Evolutionary conservation across 2,888 invertebrate genomes (phyloP), one percentile per base, ranked within the genome.

Genomic region (Drosophila stalkeri): DNA sequence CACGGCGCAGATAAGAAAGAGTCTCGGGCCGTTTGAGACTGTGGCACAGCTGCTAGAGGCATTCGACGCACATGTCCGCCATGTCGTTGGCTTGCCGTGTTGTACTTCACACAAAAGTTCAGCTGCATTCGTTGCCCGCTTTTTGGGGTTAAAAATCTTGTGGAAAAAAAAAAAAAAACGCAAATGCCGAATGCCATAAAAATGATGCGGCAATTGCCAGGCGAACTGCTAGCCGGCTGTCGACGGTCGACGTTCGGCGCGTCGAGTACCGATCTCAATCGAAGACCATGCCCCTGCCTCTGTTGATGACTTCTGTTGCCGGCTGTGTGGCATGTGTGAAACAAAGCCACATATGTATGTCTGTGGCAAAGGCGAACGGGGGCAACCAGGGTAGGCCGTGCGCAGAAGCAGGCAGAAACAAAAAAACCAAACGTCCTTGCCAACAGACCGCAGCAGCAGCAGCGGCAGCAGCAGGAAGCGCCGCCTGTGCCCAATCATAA

Each of bases 251-350:
- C 27, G 43, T 23, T n/a, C 67, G 44, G 44, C 7, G 41, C 11
- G 27, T 35, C 35, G 52, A 54, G 35, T 70, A 16, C 33, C 55
- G 51, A 74, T 74, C 52, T 56, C 60, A 51, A 77, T 62, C 78
- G 43, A 43, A 60, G 46, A 12, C 52, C 49, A 61, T 56, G 49
- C 68, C 52, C 35, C 52, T 52, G 52, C 16, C 52, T 16, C 37
- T 31, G 33, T 3, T 35, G 54, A 59, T 54, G 67, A 73, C 73
- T 77, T 66, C 70, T 75, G 80, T 54, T 64, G 75, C 70, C 85
- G 89, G 87, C 85, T 84, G 87, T 72, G 80, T 61, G 72, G 89
- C 86, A 86, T 89, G 73, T 86, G 85, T 75, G 80, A 84, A 77
- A 75, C 79, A 79, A 79, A 83, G 66, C 44, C 62, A 64, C 70